Evolutionary conservation across 2,797 vertebrate species (phyloP).

Genomic region (Centropyge bicolor): DNA sequence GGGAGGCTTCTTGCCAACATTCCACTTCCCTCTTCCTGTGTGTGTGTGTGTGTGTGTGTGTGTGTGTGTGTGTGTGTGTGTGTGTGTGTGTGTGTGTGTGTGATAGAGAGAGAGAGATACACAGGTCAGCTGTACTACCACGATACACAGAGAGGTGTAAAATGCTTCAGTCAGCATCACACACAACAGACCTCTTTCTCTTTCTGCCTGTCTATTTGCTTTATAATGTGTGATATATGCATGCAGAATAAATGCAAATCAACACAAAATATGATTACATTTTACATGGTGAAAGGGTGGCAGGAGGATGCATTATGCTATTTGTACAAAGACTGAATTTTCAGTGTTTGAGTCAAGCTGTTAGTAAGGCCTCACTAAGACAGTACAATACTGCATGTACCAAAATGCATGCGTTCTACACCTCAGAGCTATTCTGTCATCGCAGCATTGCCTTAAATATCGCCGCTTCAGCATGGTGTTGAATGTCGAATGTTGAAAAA

Average conservation of each 20-base stretch:
- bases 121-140: conserved; percentile 58
- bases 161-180: conserved; percentile 69
- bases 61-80: conserved; percentile 38
- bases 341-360: neutral
- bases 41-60: conserved; percentile 39
- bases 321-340: no score
- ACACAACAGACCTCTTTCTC: conserved; percentile 33
- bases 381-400: neutral
- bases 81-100: conserved; percentile 40
- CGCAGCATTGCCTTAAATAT: neutral
- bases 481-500: neutral
- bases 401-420: no score
- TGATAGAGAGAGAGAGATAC: conserved; percentile 15
- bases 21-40: conserved; percentile 40
- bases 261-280: neutral
- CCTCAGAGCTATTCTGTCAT: neutral
- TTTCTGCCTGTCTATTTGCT: conserved; percentile 19
- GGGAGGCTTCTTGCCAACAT: conserved; percentile 51
- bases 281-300: neutral
- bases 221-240: neutral
- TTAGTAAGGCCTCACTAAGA: neutral
- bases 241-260: conserved; percentile 8
- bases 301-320: neutral
- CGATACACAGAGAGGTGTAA: conserved; percentile 53
- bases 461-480: neutral